These are phyloP conservation scores for Meles meles DNA, from an alignment of 2,113 vertebrate genomes.

Conservation along the genomic window DNA sequence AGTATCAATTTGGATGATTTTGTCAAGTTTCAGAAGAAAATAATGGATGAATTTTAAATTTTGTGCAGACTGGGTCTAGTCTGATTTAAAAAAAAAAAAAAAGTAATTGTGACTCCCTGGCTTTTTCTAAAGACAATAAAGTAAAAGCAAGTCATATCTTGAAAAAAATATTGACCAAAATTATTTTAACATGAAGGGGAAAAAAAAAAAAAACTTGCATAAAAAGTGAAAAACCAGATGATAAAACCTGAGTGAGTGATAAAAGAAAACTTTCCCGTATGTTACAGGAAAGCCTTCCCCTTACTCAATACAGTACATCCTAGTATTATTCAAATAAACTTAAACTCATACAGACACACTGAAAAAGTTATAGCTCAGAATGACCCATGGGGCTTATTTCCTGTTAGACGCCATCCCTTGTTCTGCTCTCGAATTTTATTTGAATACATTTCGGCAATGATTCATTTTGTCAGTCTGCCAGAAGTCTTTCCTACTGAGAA, in stretches of 20 bases:
- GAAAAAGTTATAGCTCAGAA: constrained; percentile 48
- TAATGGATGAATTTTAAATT: constrained; percentile 4
- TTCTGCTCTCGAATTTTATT: constrained; percentile 43
- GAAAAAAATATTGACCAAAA: constrained; percentile 1
- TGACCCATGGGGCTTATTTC: constrained; percentile 60
- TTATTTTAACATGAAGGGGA: neutral
- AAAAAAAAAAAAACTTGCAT: constrained; percentile 1
- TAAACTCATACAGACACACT: constrained; percentile 39
- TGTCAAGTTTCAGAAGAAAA: constrained; percentile 22
- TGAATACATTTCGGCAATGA: constrained; percentile 56
- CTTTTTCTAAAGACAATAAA: neutral
- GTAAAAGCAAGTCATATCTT: neutral
- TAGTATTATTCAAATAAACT: constrained; percentile 64
- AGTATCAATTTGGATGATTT: neutral
- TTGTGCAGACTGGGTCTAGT: neutral
- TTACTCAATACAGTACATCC: constrained; percentile 60
- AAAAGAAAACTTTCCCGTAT: constrained; percentile 51
- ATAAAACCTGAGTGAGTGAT: constrained; percentile 21
- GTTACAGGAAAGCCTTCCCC: constrained; percentile 38
- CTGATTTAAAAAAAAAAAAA: neutral
- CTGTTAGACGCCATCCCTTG: constrained; percentile 30
- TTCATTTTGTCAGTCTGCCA: constrained; percentile 66
- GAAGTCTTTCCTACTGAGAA: neutral
- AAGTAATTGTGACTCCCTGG: neutral
- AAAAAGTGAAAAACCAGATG: constrained; percentile 56